Percentiles rank a stretch among this genome's conserved stretches.
Evolutionary conservation across 2,113 vertebrate species (phyloP).

Genomic region (Agapornis roseicollis): DNA sequence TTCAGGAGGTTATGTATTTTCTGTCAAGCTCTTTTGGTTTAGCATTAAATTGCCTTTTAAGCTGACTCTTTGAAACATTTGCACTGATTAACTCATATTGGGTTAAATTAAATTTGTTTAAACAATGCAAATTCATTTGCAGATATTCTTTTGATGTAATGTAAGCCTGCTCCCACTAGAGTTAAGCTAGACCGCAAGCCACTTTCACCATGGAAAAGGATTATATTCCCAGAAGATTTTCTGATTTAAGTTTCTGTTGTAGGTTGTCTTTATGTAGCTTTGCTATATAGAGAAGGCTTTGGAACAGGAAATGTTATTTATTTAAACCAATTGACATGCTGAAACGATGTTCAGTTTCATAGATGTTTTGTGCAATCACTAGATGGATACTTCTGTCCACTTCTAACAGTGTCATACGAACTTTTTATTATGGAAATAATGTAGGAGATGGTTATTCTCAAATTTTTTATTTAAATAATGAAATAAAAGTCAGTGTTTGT

Average conservation of each 20-base stretch:
- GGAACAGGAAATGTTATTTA: neutral
- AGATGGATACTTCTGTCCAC: neutral
- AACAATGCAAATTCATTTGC: slow-evolving; percentile 50
- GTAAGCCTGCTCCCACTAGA: slow-evolving; percentile 12
- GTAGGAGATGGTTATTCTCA: neutral
- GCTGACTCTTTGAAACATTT: neutral
- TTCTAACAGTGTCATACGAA: neutral
- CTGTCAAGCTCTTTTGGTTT: neutral
- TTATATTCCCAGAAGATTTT: slow-evolving; percentile 19
- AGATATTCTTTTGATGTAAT: slow-evolving; percentile 19
- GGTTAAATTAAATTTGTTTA: slow-evolving; percentile 53
- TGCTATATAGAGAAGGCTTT: neutral
- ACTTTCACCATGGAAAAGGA: slow-evolving; percentile 11
- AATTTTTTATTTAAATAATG: slow-evolving; percentile 2
- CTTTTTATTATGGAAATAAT: neutral
- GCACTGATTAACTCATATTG: slow-evolving; percentile 54
- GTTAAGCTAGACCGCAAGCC: neutral
- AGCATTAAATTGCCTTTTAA: slow-evolving; percentile 19
- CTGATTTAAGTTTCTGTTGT: slow-evolving; percentile 21
- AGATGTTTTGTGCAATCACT: neutral
- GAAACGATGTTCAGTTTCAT: neutral
- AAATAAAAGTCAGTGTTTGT: neutral
- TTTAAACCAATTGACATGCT: neutral
- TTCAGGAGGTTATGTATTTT: neutral
- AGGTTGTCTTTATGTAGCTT: slow-evolving; percentile 14